Evolutionary conservation across 2,888 invertebrate species (phyloP).

Genomic region (Tipula lateralis): DNA sequence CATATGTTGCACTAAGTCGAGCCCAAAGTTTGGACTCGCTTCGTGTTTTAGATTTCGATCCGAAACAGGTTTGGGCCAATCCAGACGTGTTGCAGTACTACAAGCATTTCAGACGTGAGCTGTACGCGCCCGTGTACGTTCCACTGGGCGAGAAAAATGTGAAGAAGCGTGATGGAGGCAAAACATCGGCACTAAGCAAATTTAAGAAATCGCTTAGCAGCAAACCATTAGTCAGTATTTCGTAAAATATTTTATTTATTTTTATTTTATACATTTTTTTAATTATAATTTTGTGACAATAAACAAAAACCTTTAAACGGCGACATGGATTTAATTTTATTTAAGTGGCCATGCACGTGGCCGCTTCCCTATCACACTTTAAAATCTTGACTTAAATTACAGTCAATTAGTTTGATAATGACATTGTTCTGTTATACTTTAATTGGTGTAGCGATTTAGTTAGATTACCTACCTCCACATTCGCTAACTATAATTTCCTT

Average conservation of each 20-base stretch:
- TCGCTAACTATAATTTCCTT: too few species aligned
- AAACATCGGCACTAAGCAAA: slow-evolving; percentile 39
- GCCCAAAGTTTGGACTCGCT: slow-evolving; percentile 81
- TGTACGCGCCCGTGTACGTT: slow-evolving; percentile 61
- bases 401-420: not conserved
- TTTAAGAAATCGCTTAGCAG: slow-evolving; percentile 46
- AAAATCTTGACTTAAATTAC: not conserved
- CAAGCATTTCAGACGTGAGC: slow-evolving; percentile 59
- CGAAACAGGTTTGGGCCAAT: slow-evolving; percentile 84
- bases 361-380: not conserved
- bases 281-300: not conserved
- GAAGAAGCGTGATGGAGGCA: slow-evolving; percentile 36
- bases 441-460: not conserved
- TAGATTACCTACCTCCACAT: too few species aligned
- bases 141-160: slow-evolving; percentile 49
- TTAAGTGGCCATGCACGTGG: not conserved
- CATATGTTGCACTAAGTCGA: slow-evolving; percentile 90
- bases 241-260: not conserved
- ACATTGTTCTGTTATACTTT: not conserved
- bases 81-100: slow-evolving; percentile 79
- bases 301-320: not conserved
- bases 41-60: slow-evolving; percentile 81
- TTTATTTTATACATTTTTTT: not conserved
- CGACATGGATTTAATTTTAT: not conserved
- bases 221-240: slow-evolving; percentile 48